Conservation (phyloP, 2,888 invertebrate genomes). For the Synergus gifuensis region DNA sequence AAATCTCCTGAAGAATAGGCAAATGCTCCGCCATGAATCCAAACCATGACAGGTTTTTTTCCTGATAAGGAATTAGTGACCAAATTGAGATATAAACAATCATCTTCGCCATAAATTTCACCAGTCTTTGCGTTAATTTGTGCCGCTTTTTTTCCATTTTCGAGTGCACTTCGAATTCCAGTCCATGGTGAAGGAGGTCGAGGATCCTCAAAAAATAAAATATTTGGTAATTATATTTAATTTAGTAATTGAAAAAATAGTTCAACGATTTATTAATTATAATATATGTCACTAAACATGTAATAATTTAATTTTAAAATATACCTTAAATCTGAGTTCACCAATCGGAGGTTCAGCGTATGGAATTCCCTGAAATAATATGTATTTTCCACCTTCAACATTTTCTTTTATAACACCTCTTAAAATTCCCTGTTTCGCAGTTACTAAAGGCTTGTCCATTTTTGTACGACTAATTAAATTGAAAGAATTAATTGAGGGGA, state of each 20-base stretch:
- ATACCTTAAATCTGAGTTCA: constrained; percentile 18
- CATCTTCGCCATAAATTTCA: constrained; percentile 54
- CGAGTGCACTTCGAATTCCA: constrained; percentile 62
- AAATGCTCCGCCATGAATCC: constrained; percentile 64
- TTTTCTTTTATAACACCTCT: background rate
- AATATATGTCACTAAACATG: too few species aligned
- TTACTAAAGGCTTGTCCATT: background rate
- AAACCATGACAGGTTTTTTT: constrained; percentile 61
- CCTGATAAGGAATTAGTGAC: constrained; percentile 52
- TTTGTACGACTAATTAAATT: background rate
- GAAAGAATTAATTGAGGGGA: background rate
- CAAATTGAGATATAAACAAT: constrained; percentile 63
- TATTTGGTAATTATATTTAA: background rate
- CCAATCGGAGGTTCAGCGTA: constrained; percentile 14
- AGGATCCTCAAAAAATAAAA: constrained; percentile 58
- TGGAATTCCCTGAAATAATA: constrained; percentile 22
- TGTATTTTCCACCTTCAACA: constrained; percentile 9
- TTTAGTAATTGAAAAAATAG: background rate
- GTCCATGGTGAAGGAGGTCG: constrained; percentile 54
- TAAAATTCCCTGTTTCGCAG: constrained; percentile 3
- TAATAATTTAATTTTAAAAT: background rate
- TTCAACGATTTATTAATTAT: background rate
- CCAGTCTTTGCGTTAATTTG: constrained; percentile 8
- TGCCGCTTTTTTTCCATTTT: constrained; percentile 61
- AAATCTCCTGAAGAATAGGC: constrained; percentile 49